Evolutionary conservation across 2,888 invertebrate species (phyloP), one percentile per base, ranked within the genome.

Genomic region (Phragmatobia fuliginosa): DNA sequence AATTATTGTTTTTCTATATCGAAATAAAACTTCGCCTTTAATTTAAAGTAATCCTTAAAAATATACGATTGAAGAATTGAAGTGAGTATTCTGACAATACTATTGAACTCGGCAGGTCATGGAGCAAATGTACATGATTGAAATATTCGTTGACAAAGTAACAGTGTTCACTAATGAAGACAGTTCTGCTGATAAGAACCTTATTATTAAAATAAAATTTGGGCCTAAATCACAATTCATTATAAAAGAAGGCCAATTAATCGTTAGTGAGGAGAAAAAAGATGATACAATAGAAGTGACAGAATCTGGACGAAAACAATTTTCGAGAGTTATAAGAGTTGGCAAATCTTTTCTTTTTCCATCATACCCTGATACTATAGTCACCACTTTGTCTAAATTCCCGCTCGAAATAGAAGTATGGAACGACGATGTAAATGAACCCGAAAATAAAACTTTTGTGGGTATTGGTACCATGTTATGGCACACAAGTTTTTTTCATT

Each of bases 61-160:
- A 25, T 70, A 64, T 70, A 58, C 31, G 74, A 72, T 71, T 63
- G 75, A 80, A 80, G 76, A 78, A 75, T 76, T 72, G 79, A 84
- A 88, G 83, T 85, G 78, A 84, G 63, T 76, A 75, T 90, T 92
- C 89, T 92, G 88, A 93, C 87, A 72, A 88, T 88, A 85, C 79
- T 87, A 84, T 93, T 93, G 87, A 88, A 89, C 87, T 92, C 89
- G 81, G 84, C 94, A 95, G 94, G 91, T 94, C 90, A 95, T 95
- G 94, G 95, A 96, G 90, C 95, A 95, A 92, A 88, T 96, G 84
- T 96, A 95, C 91, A 85, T 96, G 88, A 77, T 96, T 80, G 96
- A 96, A 88, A 93, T 96, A 87, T 92, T 96, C 82, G 88, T 96
- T 82, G 94, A 96, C 86, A 94, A 93, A 88, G 93, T 96, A 74